Conservation (phyloP, 2,113 vertebrate genomes). For the Camarhynchus parvulus region DNA sequence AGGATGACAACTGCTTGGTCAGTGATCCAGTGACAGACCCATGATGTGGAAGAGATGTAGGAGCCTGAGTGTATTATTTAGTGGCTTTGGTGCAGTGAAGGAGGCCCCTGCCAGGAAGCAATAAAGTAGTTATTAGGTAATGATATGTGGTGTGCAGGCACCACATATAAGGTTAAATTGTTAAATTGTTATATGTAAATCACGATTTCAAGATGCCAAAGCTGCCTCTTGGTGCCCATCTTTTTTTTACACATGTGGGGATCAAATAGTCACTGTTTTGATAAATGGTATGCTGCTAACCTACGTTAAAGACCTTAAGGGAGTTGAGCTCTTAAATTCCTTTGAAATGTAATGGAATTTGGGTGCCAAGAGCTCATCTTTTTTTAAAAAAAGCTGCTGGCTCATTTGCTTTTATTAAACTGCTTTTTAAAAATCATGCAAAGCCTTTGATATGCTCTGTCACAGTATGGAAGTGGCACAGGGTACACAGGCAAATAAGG, state of each 20-base stretch:
- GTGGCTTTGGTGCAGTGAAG: constrained; percentile 8
- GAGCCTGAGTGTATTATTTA: not conserved
- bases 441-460: not conserved
- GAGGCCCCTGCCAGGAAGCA: constrained; percentile 51
- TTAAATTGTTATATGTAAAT: constrained; percentile 51
- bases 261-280: constrained; percentile 48
- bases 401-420: constrained; percentile 27
- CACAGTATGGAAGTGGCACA: not conserved
- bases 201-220: constrained; percentile 25
- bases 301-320: constrained; percentile 16
- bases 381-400: not conserved
- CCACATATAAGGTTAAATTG: not conserved
- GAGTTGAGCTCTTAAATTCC: constrained; percentile 19
- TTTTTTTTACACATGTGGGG: constrained; percentile 5
- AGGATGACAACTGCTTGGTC: not conserved
- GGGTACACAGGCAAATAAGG: not conserved
- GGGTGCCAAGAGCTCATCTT: not conserved
- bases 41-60: not conserved
- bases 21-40: constrained; percentile 6
- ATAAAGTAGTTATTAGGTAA: constrained; percentile 51
- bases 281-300: constrained; percentile 21
- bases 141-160: not conserved
- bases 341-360: constrained; percentile 33
- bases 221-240: constrained; percentile 34
- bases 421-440: not conserved